Conservation (phyloP, 2,888 invertebrate genomes). For the Seladonia tumulorum region DNA sequence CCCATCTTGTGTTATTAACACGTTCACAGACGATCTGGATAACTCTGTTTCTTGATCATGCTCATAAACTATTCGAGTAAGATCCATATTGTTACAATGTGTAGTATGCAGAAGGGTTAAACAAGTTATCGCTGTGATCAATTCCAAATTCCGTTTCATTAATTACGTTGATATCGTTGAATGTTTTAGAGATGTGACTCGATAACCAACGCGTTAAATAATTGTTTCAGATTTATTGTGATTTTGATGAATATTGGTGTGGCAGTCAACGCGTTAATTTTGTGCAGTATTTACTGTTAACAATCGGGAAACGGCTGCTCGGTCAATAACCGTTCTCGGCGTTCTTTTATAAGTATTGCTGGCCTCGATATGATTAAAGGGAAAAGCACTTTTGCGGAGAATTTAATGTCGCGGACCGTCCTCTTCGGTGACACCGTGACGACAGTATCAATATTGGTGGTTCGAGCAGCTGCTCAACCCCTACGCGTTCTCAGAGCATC, state of each 20-base stretch:
- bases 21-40: no score
- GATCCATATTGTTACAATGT: background rate
- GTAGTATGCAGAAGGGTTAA: background rate
- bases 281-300: background rate
- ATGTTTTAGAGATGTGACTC: background rate
- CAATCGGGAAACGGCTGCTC: background rate
- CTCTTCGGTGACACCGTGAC: conserved; percentile 29
- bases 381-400: conserved; percentile 31
- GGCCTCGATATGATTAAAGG: conserved; percentile 20
- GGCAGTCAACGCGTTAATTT: background rate
- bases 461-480: conserved; percentile 78
- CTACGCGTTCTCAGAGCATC: conserved; percentile 72
- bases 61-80: no score
- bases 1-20: no score
- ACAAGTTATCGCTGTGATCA: background rate
- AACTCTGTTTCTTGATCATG: no score
- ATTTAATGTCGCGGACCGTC: conserved; percentile 30
- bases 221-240: background rate
- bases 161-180: background rate
- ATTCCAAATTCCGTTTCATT: background rate
- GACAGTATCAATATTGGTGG: conserved; percentile 58
- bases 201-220: background rate
- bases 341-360: background rate
- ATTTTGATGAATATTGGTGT: background rate
- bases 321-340: background rate